These are phyloP conservation scores for Baccha elongata DNA, from an alignment of 2,888 invertebrate genomes.

Conservation along the genomic window DNA sequence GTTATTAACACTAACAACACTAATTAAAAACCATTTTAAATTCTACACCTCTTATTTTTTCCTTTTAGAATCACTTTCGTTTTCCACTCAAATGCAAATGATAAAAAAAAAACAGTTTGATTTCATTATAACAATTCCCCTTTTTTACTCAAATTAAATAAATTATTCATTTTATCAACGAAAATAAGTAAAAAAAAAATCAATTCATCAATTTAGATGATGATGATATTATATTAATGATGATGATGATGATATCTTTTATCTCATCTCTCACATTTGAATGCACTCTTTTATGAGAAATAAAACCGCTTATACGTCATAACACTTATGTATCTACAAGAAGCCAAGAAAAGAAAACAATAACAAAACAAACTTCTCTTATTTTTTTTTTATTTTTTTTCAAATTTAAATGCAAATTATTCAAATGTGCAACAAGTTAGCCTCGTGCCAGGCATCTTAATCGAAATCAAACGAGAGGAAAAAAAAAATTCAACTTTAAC, in stretches of 20 bases:
- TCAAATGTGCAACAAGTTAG: constrained; percentile 74
- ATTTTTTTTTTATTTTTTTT: constrained; percentile 16
- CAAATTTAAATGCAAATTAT: constrained; percentile 71
- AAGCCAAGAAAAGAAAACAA: too few species aligned
- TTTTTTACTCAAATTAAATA: constrained; percentile 18
- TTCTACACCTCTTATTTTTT: constrained; percentile 8
- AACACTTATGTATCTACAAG: constrained; percentile 52
- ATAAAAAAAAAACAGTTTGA: constrained; percentile 22
- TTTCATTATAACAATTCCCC: constrained; percentile 31
- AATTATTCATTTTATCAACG: constrained; percentile 49
- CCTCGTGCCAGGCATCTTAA: constrained; percentile 74
- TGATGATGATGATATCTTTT: constrained; percentile 37
- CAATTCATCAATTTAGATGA: constrained; percentile 58
- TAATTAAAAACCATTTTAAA: constrained; percentile 26
- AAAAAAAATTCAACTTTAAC: constrained; percentile 8
- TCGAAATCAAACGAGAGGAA: constrained; percentile 27
- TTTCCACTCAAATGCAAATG: constrained; percentile 48
- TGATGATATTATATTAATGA: constrained; percentile 4
- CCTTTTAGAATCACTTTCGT: constrained; percentile 45
- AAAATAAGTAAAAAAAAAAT: constrained; percentile 9
- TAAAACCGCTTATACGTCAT: constrained; percentile 65
- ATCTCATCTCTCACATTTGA: constrained; percentile 65
- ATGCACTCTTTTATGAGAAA: constrained; percentile 60
- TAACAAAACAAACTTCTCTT: constrained; percentile 33
- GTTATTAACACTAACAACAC: not conserved